A percentile compares a stretch with the other conserved stretches of the same genome.
phyloP scores from a whole-genome alignment of 2,113 vertebrate genomes.

The Chrysemys picta region DNA sequence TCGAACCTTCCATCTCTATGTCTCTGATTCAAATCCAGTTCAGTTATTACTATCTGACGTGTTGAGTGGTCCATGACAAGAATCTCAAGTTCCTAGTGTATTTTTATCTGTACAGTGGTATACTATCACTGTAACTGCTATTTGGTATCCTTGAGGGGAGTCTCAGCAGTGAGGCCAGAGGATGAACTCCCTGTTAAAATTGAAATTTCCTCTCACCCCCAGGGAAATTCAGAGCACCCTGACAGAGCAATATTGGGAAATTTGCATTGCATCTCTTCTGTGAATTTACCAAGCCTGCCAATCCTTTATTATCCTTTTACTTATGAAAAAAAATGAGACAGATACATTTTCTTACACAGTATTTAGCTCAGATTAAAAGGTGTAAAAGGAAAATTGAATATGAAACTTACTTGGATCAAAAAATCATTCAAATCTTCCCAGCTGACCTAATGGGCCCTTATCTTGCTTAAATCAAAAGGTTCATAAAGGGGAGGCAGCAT shows the following conservation, averaged over 20 bases:
- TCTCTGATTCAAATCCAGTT: neutral
- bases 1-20: neutral
- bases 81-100: neutral
- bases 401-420: neutral
- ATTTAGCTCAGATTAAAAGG: neutral
- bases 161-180: neutral
- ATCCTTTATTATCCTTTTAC: neutral
- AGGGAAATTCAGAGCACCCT: neutral
- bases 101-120: too few relatives aligned
- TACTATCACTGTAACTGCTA: too few relatives aligned
- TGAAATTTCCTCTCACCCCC: neutral
- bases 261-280: neutral
- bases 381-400: neutral
- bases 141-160: neutral
- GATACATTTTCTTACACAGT: neutral
- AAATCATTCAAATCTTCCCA: neutral
- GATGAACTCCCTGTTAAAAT: rapidly evolving
- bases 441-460: neutral
- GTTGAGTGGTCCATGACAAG: neutral
- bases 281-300: neutral
- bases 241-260: neutral
- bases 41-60: rapidly evolving
- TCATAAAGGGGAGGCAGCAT: neutral
- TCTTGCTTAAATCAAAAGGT: neutral
- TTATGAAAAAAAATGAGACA: rapidly evolving